Evolutionary conservation across 2,888 invertebrate species (phyloP), one percentile per base, ranked within the genome.

Genomic region (Lutraria lutraria): DNA sequence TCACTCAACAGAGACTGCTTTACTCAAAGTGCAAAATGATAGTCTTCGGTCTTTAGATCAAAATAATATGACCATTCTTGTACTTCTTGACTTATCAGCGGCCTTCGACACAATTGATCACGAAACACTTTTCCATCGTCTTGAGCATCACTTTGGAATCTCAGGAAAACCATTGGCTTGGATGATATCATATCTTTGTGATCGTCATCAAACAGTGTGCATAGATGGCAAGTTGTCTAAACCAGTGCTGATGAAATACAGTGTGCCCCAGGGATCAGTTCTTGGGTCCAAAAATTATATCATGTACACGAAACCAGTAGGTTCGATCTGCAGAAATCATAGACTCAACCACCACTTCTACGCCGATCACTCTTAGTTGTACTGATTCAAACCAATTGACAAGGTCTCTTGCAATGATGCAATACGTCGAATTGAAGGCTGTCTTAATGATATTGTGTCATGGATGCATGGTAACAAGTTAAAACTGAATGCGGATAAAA

Each of bases 1-100:
- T 53, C 89, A 90, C 72, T 89, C 89, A 3, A 90, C 88, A 16
- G 92, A 90, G 80, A 88, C 89, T 19, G 92, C 90, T 31, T 60
- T 90, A 54, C 56, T 88, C 15, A 86, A 87, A 79, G 89, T 89
- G 16, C 85, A 89, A 31, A 89, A 89, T 84, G 90, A 92, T 83
- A 90, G 90, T 68, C 56, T 89, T 25, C 68, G 85, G 13, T 83
- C 85, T 43, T 84, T 90, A 15, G 92, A 92, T 86, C 63, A 88
- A 16, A 87, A 88, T 52, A 68, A 87, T 63, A 81, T 88, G 19
- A 83, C 83, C 2, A 31, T 89, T 43, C 76, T 92, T 0, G 84
- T n/a, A n/a, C n/a, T n/a, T n/a, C n/a, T n/a, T n/a, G n/a, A n/a
- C n/a, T n/a, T n/a, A n/a, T n/a, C n/a, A n/a, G n/a, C n/a, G n/a